Evolutionary conservation across 2,888 invertebrate species (phyloP), one percentile per base, ranked within the genome.

Genomic region (Sesia bembeciformis): DNA sequence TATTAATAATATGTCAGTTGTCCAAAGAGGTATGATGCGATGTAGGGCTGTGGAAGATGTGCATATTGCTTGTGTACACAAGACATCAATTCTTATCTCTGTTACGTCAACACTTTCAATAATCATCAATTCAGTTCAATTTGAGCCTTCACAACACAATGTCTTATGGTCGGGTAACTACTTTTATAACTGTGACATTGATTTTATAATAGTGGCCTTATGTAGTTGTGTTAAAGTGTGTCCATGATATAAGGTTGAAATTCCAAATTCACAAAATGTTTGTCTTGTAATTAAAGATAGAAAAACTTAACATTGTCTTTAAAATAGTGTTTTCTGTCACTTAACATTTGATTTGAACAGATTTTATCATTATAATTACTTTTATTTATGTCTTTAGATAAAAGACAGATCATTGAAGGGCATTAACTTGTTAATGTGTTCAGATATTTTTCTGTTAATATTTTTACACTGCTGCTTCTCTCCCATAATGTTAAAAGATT

Each of bases 91-190:
- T 66, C 60, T 66, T 74, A 84, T 88, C 88, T 89, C 88, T 75
- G 63, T 77, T 80, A 81, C 73, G 81, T 82, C 76, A 78, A 73
- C 61, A 60, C 57, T 59, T 63, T 63, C 68, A 70, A 72, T 78
- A 70, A 67, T 68, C 64, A 71, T 74, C 75, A 77, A 75, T 74
- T 84, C 74, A 89, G 86, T 88, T 68, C 68, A 70, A 72, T 76
- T 78, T 66, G 65, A 75, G 75, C 74, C 77, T 76, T 74, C 71
- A 67, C 70, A 66, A 71, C 80, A 86, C 77, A 75, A 89, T 88
- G 88, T 72, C 80, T 71, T 66, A 71, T 61, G 81, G 79, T 67
- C 80, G 88, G 88, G 88, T 89, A 88, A 85, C 62, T 64, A 50
- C 23, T 7, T 52, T 40, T 52, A 40, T 40, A 40, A 52, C 7